Evolutionary conservation across 2,797 vertebrate species (phyloP).

Genomic region (Siniperca scherzeri): DNA sequence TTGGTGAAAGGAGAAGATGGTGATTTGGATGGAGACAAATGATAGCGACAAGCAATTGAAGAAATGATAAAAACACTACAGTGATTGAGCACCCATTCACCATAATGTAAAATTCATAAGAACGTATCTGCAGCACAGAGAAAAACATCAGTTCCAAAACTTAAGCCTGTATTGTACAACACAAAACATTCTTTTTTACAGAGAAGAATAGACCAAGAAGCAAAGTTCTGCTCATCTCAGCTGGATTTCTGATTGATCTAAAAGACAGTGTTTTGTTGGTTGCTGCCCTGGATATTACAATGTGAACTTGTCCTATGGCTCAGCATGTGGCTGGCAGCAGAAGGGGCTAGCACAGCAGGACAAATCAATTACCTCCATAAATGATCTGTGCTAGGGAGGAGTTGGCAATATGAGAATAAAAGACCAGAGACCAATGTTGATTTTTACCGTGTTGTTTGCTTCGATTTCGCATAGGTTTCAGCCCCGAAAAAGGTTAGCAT

Average conservation of each 20-base stretch:
- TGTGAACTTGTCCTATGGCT: slow-evolving; percentile 56
- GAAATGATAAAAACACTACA: slow-evolving; percentile 13
- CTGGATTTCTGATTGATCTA: slow-evolving; percentile 60
- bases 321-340: slow-evolving; percentile 58
- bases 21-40: neutral
- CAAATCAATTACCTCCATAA: slow-evolving; percentile 77
- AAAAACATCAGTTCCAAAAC: slow-evolving; percentile 23
- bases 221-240: slow-evolving; percentile 27
- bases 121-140: neutral
- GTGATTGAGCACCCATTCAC: neutral
- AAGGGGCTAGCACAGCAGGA: slow-evolving; percentile 64
- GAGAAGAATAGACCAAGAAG: slow-evolving; percentile 11
- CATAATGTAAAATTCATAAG: slow-evolving; percentile 19
- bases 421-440: slow-evolving; percentile 60
- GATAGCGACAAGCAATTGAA: neutral
- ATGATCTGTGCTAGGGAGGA: slow-evolving; percentile 60
- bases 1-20: neutral
- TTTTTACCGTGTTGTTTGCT: slow-evolving; percentile 46
- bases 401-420: slow-evolving; percentile 53
- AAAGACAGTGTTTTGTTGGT: slow-evolving; percentile 52
- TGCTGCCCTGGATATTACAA: slow-evolving; percentile 45
- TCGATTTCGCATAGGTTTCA: slow-evolving; percentile 44
- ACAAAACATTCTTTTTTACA: slow-evolving; percentile 12
- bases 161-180: slow-evolving; percentile 6
- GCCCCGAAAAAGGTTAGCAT: slow-evolving; percentile 44